Percentiles rank a stretch among this genome's conserved stretches.
Evolutionary conservation across 2,888 invertebrate species (phyloP).

Genomic region (Cataglyphis rosenhaueri): DNA sequence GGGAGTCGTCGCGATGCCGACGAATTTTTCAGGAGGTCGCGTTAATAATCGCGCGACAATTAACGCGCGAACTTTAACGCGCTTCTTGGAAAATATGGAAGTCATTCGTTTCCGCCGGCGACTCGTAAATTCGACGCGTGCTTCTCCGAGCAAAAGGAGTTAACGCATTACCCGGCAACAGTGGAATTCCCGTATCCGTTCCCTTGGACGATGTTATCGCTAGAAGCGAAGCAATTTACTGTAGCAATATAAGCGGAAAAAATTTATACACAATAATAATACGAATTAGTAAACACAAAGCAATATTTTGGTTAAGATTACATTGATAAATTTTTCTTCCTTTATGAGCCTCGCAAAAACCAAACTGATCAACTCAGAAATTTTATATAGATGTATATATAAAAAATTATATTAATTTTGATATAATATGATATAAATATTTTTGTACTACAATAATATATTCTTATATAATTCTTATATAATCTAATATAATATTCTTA

Average conservation of each 20-base stretch:
- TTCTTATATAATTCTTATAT: neutral
- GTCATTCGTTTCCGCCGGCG: conserved; percentile 62
- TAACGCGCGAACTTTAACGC: conserved; percentile 56
- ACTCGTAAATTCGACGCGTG: conserved; percentile 63
- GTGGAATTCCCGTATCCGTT: conserved; percentile 56
- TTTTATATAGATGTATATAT: neutral
- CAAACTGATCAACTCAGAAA: neutral
- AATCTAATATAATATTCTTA: neutral
- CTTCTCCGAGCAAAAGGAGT: conserved; percentile 26
- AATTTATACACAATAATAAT: conserved; percentile 10
- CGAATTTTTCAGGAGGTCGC: neutral
- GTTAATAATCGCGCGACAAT: conserved; percentile 54
- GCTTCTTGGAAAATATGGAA: conserved; percentile 67
- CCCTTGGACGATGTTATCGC: conserved; percentile 36
- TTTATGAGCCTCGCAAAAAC: neutral
- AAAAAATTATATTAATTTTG: neutral
- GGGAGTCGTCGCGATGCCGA: neutral
- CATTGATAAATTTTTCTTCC: neutral
- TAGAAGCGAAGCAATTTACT: conserved; percentile 30
- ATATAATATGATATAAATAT: too few species aligned
- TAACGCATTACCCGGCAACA: conserved; percentile 62
- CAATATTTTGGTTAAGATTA: neutral
- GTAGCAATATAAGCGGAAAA: conserved; percentile 10
- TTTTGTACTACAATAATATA: too few species aligned
- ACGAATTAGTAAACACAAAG: neutral